Percentiles rank a stretch among this genome's conserved stretches.
These are phyloP conservation scores for Oncorhynchus nerka DNA, from an alignment of 2,113 vertebrate species.

Conservation along the genomic window DNA sequence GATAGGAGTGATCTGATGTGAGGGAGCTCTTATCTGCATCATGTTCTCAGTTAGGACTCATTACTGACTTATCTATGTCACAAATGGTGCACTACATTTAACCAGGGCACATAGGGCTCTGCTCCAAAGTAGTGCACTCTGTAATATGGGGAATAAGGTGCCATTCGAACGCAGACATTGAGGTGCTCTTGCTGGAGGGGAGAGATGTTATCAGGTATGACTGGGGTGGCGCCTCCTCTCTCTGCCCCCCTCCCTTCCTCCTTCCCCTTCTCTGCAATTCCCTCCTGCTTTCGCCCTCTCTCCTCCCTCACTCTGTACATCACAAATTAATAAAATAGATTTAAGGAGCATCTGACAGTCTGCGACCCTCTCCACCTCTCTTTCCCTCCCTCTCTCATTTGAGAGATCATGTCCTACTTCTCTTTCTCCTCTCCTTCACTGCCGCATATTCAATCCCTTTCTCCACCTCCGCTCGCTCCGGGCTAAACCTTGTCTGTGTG, in stretches of 20 bases:
- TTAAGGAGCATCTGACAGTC: slow-evolving; percentile 65
- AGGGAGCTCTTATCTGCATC: neutral
- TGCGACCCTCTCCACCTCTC: slow-evolving; percentile 57
- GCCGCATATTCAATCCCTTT: slow-evolving; percentile 10
- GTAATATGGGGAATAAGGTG: no score
- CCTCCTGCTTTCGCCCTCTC: neutral
- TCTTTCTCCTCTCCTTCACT: slow-evolving; percentile 18
- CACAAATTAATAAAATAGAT: slow-evolving; percentile 32
- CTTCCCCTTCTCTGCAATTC: no score
- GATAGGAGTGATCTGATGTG: neutral
- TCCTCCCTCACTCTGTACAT: neutral
- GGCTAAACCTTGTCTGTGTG: slow-evolving; percentile 35
- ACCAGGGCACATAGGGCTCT: no score
- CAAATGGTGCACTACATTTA: no score
- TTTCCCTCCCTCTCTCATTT: slow-evolving; percentile 27
- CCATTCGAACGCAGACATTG: no score
- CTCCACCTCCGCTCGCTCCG: slow-evolving; percentile 34
- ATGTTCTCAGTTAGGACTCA: neutral
- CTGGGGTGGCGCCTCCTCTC: neutral
- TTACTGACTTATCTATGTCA: neutral
- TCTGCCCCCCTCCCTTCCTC: no score
- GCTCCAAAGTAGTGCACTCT: no score
- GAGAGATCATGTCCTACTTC: slow-evolving; percentile 12
- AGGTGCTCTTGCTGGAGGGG: neutral
- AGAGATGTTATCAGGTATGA: neutral